phyloP scores from a whole-genome alignment of 1,140 invertebrate species.

The Pantala flavescens region DNA sequence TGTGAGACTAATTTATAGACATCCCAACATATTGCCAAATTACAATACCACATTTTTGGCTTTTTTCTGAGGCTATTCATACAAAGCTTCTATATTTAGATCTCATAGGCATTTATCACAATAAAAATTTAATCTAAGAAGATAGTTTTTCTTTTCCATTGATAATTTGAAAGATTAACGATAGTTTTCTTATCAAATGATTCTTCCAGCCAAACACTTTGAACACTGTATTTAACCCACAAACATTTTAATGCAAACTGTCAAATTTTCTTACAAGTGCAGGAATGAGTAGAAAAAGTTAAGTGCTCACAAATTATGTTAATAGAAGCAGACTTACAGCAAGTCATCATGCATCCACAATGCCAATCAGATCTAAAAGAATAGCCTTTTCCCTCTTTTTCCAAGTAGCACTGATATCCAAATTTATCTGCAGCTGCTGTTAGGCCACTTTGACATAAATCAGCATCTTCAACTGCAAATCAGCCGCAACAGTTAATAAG shows the following conservation, averaged over 20 bases:
- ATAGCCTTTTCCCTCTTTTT: background rate
- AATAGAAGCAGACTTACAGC: background rate
- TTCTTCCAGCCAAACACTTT: background rate
- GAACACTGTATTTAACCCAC: background rate
- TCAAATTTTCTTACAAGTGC: background rate
- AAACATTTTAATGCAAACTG: conserved; percentile 6
- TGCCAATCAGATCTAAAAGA: conserved; percentile 9
- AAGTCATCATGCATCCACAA: background rate
- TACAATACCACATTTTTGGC: background rate
- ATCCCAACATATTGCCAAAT: conserved; percentile 1
- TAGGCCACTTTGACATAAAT: conserved; percentile 5
- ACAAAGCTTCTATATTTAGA: conserved; percentile 1
- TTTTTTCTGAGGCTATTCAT: background rate
- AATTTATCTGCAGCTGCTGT: background rate
- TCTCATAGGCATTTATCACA: background rate
- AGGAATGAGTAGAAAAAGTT: conserved; percentile 4
- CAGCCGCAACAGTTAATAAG: background rate
- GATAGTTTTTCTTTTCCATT: background rate
- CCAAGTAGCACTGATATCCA: background rate
- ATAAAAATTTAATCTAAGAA: background rate
- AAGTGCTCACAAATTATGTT: conserved; percentile 7
- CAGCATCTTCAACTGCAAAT: conserved; percentile 1
- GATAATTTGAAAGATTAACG: background rate
- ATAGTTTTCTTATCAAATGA: background rate
- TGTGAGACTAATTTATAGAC: background rate